These are phyloP conservation scores for Oceanodroma tethys DNA, from an alignment of 2,113 vertebrate genomes.

Conservation along the genomic window DNA sequence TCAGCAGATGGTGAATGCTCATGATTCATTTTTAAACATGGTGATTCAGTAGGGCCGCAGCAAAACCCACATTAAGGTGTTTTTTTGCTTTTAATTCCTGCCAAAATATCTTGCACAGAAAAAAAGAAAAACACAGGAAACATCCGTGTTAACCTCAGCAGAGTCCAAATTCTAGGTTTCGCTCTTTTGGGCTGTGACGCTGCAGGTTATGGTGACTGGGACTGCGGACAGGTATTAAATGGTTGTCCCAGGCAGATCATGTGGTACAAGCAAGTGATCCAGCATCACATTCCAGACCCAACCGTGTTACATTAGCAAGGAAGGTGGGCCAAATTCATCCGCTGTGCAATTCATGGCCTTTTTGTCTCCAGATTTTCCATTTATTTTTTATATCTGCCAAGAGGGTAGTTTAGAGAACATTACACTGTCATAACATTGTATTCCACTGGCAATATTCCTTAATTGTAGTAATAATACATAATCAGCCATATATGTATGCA, in stretches of 20 bases:
- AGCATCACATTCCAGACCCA: background rate
- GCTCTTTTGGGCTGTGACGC: background rate
- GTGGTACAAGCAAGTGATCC: background rate
- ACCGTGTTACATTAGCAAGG: rapidly evolving
- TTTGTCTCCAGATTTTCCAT: slow-evolving; percentile 31
- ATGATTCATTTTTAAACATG: background rate
- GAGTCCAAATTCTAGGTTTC: background rate
- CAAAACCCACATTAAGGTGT: background rate
- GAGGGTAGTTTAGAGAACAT: slow-evolving; percentile 44
- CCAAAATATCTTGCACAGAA: background rate
- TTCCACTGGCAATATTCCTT: slow-evolving; percentile 44
- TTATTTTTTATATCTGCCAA: slow-evolving; percentile 47
- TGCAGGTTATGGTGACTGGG: background rate
- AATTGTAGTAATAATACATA: slow-evolving; percentile 58
- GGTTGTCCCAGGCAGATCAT: background rate
- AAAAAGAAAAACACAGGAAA: background rate
- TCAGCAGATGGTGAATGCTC: background rate
- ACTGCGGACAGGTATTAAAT: background rate
- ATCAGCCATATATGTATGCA: background rate
- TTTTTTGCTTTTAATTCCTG: background rate
- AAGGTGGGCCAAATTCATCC: background rate
- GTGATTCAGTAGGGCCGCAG: background rate
- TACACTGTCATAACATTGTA: slow-evolving; percentile 55
- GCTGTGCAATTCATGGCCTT: background rate
- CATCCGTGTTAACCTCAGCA: background rate